A percentile compares a stretch with the other conserved stretches of the same genome.
These are phyloP conservation scores for Scalopus aquaticus DNA, from an alignment of 2,113 vertebrate genomes.

Conservation along the genomic window DNA sequence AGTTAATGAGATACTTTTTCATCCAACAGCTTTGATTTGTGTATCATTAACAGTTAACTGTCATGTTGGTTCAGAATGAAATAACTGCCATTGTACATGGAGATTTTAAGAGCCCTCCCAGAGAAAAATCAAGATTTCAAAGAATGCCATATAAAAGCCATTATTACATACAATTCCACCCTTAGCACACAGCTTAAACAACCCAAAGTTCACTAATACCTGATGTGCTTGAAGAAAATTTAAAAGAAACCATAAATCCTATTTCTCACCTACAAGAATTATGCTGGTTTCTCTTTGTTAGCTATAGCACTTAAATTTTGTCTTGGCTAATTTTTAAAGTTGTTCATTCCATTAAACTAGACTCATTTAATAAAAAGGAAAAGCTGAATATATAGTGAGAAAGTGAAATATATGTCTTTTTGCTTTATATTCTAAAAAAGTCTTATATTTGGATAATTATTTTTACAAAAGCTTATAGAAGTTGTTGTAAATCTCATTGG, in stretches of 20 bases:
- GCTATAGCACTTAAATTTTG: not conserved
- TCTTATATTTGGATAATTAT: slow-evolving; percentile 23
- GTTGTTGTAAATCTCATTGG: slow-evolving; percentile 45
- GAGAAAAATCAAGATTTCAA: not conserved
- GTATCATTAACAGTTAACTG: not conserved
- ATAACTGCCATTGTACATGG: not conserved
- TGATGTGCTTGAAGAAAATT: slow-evolving; percentile 27
- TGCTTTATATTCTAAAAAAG: slow-evolving; percentile 33
- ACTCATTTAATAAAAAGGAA: not conserved
- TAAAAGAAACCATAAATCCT: not conserved
- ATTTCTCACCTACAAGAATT: not conserved
- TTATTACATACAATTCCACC: not conserved
- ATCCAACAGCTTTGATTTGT: slow-evolving; percentile 14
- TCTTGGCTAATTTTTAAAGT: not conserved
- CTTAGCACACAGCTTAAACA: not conserved
- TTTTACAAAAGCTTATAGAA: not conserved
- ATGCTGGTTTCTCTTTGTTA: not conserved
- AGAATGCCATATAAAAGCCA: not conserved
- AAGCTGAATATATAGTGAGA: not conserved
- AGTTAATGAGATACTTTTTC: slow-evolving; percentile 29
- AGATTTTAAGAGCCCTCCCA: not conserved
- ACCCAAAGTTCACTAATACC: not conserved
- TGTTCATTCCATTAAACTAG: slow-evolving; percentile 1
- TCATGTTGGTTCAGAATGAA: not conserved
- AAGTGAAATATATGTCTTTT: not conserved